Evolutionary conservation across 2,113 vertebrate species (phyloP).

Genomic region (Lepisosteus osseus): DNA sequence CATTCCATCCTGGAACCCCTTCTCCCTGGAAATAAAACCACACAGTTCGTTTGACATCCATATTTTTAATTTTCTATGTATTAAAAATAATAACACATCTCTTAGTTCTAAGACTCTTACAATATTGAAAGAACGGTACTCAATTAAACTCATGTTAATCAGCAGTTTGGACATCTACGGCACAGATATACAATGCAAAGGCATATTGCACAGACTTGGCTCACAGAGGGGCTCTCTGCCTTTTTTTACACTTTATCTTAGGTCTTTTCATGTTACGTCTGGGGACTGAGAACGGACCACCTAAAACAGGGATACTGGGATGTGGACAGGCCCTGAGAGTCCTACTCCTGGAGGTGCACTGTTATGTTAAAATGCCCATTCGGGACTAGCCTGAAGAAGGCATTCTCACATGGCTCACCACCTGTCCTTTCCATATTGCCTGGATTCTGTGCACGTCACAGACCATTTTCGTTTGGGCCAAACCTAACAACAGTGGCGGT

Average conservation of each 20-base stretch:
- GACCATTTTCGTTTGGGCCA: too few species aligned
- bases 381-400: too few species aligned
- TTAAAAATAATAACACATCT: slow-evolving; percentile 71
- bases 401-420: too few species aligned
- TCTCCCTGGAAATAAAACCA: too few species aligned
- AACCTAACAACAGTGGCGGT: too few species aligned
- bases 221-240: slow-evolving; percentile 39
- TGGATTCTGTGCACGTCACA: too few species aligned
- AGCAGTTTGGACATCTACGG: slow-evolving; percentile 47
- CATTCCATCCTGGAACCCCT: too few species aligned
- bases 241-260: not conserved
- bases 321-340: too few species aligned
- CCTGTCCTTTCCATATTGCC: too few species aligned
- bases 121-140: slow-evolving; percentile 41
- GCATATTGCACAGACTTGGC: slow-evolving; percentile 47
- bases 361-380: too few species aligned
- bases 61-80: slow-evolving; percentile 70
- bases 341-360: too few species aligned
- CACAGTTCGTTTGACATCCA: slow-evolving; percentile 45
- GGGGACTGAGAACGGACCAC: not conserved
- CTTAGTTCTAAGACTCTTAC: slow-evolving; percentile 58
- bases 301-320: too few species aligned
- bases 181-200: slow-evolving; percentile 39
- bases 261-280: not conserved
- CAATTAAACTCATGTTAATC: slow-evolving; percentile 24